A percentile compares a stretch with the other conserved stretches of the same genome.
phyloP scores from a whole-genome alignment of 1,140 invertebrate genomes.

The Drosophila asahinai region DNA sequence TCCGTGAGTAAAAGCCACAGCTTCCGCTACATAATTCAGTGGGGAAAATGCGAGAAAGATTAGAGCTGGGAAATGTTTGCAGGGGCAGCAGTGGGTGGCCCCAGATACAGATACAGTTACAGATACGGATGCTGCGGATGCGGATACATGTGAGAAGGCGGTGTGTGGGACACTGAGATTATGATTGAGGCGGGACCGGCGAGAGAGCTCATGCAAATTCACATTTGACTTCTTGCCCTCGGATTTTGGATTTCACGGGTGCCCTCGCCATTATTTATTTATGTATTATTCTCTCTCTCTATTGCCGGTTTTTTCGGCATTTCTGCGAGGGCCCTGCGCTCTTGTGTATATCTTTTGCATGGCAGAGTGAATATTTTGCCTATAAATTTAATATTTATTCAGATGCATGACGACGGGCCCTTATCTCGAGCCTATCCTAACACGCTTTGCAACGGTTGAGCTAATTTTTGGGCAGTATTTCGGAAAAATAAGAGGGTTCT shows the following conservation, averaged over 20 bases:
- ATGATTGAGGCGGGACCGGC: conserved; percentile 47
- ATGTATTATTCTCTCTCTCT: conserved; percentile 33
- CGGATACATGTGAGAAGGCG: conserved; percentile 9
- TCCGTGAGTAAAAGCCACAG: conserved; percentile 66
- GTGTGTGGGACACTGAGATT: conserved; percentile 57
- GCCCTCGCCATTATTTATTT: conserved; percentile 39
- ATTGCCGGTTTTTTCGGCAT: neutral
- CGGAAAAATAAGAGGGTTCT: neutral
- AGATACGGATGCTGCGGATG: conserved; percentile 5
- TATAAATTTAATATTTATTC: conserved; percentile 73
- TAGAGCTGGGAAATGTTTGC: conserved; percentile 35
- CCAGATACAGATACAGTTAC: conserved; percentile 30
- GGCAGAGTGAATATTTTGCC: conserved; percentile 74
- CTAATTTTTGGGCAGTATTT: conserved; percentile 24
- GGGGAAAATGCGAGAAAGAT: conserved; percentile 63
- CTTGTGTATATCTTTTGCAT: conserved; percentile 55
- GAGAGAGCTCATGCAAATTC: conserved; percentile 57
- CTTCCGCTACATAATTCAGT: conserved; percentile 80
- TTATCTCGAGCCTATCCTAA: conserved; percentile 33
- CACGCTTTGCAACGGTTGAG: conserved; percentile 29
- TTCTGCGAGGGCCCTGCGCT: conserved; percentile 1
- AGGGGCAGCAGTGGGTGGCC: conserved; percentile 7
- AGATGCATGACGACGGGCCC: conserved; percentile 17
- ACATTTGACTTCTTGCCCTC: conserved; percentile 73
- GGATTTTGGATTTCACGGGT: conserved; percentile 35